Evolutionary conservation across 2,797 vertebrate genomes (phyloP).

Genomic region (Erethizon dorsatum): DNA sequence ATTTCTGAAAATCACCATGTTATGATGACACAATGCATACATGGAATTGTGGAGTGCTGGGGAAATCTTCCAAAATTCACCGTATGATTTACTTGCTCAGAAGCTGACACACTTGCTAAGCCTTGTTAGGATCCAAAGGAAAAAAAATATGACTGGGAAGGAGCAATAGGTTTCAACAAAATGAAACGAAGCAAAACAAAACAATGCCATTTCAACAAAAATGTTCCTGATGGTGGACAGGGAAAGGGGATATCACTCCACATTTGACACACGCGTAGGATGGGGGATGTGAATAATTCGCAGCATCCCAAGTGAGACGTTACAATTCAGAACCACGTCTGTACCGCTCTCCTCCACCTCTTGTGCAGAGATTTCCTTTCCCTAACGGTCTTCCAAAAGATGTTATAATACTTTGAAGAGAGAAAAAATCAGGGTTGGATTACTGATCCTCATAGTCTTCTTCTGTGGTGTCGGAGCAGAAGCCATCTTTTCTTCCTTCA

Average conservation of each 20-base stretch:
- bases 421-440: not conserved
- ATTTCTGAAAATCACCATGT: conserved; percentile 15
- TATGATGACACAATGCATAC: not conserved
- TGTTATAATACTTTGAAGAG: not conserved
- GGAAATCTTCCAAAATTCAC: conserved; percentile 20
- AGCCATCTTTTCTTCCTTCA: conserved; percentile 84
- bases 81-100: conserved; percentile 12
- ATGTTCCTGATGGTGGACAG: not conserved
- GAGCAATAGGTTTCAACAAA: not conserved
- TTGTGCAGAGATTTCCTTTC: not conserved
- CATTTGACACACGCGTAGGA: conserved; percentile 39
- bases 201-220: conserved; percentile 29
- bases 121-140: not conserved
- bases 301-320: conserved; percentile 55
- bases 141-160: not conserved
- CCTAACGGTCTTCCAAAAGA: conserved; percentile 14
- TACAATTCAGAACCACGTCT: conserved; percentile 24
- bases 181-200: not conserved
- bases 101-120: not conserved
- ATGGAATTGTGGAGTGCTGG: not conserved
- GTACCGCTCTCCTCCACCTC: not conserved
- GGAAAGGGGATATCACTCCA: not conserved
- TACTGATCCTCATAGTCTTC: conserved; percentile 10
- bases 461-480: not conserved
- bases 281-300: conserved; percentile 14